Percentiles rank a stretch among this genome's conserved stretches.
Evolutionary conservation across 2,797 vertebrate species (phyloP).

Genomic region (Sebastes umbrosus): DNA sequence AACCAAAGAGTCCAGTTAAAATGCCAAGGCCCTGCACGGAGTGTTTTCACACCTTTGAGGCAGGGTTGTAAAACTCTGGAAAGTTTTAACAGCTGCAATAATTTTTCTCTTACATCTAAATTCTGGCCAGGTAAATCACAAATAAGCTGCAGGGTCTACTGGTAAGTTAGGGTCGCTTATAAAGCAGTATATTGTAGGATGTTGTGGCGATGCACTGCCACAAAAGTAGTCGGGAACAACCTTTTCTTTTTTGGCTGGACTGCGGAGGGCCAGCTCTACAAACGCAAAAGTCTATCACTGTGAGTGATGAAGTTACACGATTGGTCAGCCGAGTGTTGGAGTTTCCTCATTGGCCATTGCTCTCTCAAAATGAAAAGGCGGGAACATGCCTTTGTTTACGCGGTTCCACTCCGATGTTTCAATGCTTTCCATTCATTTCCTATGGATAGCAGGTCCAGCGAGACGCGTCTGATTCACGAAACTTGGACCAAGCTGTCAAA

Average conservation of each 20-base stretch:
- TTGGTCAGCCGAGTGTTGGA: no score
- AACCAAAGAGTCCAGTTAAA: conserved; percentile 11
- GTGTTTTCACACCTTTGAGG: conserved; percentile 25
- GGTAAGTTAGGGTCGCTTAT: background rate
- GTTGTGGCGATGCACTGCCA: background rate
- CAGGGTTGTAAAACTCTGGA: conserved; percentile 7
- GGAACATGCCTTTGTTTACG: accelerated
- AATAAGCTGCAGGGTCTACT: background rate
- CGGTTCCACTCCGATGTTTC: accelerated
- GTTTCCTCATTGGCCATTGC: no score
- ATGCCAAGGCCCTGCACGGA: conserved; percentile 26
- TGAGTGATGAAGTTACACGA: no score
- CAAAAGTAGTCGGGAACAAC: background rate
- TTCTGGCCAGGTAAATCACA: conserved; percentile 1
- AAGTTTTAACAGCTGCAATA: conserved; percentile 20
- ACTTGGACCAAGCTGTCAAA: no score
- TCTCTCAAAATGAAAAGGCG: no score
- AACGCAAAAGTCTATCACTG: no score
- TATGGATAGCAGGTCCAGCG: no score
- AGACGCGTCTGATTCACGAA: no score
- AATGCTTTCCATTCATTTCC: no score
- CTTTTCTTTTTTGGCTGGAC: background rate
- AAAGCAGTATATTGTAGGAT: background rate
- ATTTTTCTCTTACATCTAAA: conserved; percentile 18
- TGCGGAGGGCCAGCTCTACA: no score